Evolutionary conservation across 2,797 vertebrate genomes (phyloP).

Genomic region (Myotis daubentonii): DNA sequence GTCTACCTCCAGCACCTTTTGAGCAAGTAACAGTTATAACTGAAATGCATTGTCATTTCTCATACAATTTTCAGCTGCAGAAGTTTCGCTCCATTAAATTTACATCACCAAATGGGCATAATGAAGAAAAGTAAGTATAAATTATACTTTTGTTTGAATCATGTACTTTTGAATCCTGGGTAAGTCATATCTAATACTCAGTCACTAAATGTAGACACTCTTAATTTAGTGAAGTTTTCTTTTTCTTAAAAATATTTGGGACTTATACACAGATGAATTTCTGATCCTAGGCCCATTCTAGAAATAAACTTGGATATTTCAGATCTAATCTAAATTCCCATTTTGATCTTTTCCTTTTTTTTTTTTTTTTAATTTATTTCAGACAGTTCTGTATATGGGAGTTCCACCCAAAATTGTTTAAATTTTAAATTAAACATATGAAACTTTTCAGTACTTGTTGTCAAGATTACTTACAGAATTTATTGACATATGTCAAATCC

Average conservation of each 20-base stretch:
- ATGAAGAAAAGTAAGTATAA: slow-evolving; percentile 43
- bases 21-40: background rate
- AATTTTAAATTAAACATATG: background rate
- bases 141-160: background rate
- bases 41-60: background rate
- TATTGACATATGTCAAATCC: background rate
- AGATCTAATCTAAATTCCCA: background rate
- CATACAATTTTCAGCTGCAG: background rate
- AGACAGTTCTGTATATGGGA: background rate
- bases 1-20: background rate
- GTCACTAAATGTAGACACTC: slow-evolving; percentile 8
- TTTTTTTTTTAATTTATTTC: background rate
- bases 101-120: background rate
- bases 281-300: background rate
- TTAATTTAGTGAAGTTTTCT: slow-evolving; percentile 2
- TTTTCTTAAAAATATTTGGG: background rate
- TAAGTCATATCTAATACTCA: background rate
- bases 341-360: background rate
- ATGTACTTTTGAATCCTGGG: slow-evolving; percentile 14
- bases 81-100: slow-evolving; percentile 36
- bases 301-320: background rate
- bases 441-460: background rate
- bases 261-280: background rate
- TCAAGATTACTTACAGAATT: background rate
- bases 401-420: background rate